Percentiles rank a stretch among this genome's conserved stretches.
Evolutionary conservation across 2,113 vertebrate genomes (phyloP).

Genomic region (Mus musculus): GRCm39 chr1:91240001-91240500

Average conservation of each 20-base stretch:
- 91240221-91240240: not conserved
- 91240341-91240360: not conserved
- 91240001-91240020: not conserved
- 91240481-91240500: not conserved
- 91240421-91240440: not conserved
- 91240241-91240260: not conserved
- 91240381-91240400: not conserved
- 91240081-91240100: not conserved
- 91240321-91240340: not conserved
- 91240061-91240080: not conserved
- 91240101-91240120: not conserved
- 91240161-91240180: not conserved
- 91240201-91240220: not conserved
- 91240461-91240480: not conserved
- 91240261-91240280: not conserved
- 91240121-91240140: not conserved
- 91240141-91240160: not conserved
- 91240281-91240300: not conserved
- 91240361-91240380: not conserved
- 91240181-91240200: not conserved
- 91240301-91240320: not conserved
- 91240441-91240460: not conserved
- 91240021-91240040: not conserved
- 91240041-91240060: not conserved
- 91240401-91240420: not conserved